Evolutionary conservation across 2,797 vertebrate species (phyloP).

Genomic region (Neosalanx taihuensis): DNA sequence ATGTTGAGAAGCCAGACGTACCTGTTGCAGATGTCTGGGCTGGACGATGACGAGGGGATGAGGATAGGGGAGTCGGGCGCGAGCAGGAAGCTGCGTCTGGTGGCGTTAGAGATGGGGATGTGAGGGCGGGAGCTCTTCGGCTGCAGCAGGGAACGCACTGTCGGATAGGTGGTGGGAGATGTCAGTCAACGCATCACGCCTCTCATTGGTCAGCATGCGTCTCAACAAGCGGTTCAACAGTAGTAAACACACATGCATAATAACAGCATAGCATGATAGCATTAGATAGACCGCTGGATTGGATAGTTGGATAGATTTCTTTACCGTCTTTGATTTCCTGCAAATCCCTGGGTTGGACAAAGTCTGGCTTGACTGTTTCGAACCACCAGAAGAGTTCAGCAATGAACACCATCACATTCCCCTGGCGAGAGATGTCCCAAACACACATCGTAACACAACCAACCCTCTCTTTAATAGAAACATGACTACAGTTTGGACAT

Average conservation of each 20-base stretch:
- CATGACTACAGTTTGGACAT: background rate
- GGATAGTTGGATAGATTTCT: slow-evolving; percentile 2
- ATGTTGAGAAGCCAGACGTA: slow-evolving; percentile 23
- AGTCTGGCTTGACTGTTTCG: slow-evolving; percentile 91
- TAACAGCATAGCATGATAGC: background rate
- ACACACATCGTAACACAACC: background rate
- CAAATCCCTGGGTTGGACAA: slow-evolving; percentile 88
- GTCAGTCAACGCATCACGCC: slow-evolving; percentile 14
- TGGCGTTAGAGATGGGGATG: slow-evolving; percentile 81
- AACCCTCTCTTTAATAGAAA: too few relatives aligned
- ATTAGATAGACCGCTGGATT: background rate
- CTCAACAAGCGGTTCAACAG: background rate
- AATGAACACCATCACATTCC: slow-evolving; percentile 91
- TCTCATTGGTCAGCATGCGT: background rate
- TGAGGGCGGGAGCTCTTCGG: slow-evolving; percentile 80
- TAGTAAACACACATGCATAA: background rate
- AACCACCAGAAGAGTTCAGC: slow-evolving; percentile 99
- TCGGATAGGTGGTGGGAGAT: slow-evolving; percentile 5
- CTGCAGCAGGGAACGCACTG: slow-evolving; percentile 82
- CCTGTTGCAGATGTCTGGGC: slow-evolving; percentile 69
- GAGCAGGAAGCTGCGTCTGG: slow-evolving; percentile 85
- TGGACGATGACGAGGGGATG: slow-evolving; percentile 43
- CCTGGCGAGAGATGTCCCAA: slow-evolving; percentile 62
- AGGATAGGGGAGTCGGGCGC: slow-evolving; percentile 72
- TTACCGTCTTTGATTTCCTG: slow-evolving; percentile 90